Base-by-base conservation (phyloP, 2,797 vertebrate genomes). In the Anguilla pacifica region DNA sequence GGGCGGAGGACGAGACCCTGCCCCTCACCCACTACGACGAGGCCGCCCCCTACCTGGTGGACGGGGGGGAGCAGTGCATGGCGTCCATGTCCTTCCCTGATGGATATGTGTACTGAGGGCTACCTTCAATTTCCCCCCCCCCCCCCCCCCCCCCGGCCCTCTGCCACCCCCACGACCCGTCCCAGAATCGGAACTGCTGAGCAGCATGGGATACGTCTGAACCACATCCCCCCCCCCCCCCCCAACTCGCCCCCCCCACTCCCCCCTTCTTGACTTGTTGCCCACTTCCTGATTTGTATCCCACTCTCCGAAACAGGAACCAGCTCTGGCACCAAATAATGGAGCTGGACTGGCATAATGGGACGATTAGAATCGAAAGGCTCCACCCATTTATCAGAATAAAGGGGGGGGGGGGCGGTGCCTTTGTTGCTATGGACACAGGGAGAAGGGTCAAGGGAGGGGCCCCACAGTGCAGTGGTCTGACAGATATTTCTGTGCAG, bases 11-110 rank as follows among this genome's bases (percentile, higher is more conserved):
- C 1, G 98, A 99, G 92, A 98, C 98, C 0, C 91, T 98, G 91
- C 98, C 97, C 0, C 96, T 99, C 92, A 97, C 97, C 0, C 98
- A 99, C 94, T 99, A 98, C 0, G 97, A 99, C 85, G 97, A 99
- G 70, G 93, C 89, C 86, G 89, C 96, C 0, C 95, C 97, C 0
- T 99, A 97, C 93, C 95, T 98, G 87, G 95, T 98, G 92, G 98
- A 99, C 1, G 88, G 93, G 83, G 92, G 95, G 86, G 98, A 99
- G 93, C 97, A 96, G 92, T 98, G 98, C 2, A 85, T 93, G 74
- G 90, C 95, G 6, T 95, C 95, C 89, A 94, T 98, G 89, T 95
- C 97, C 90, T 98, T 98, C 0, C 95, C 97, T 0, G 97, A 98
- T 81, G 95, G 96, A 94, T 99, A 98, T 0, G 95, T 97, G 90